Base-by-base conservation (phyloP, 1,140 invertebrate genomes). In the Trachymyrmex septentrionalis region DNA sequence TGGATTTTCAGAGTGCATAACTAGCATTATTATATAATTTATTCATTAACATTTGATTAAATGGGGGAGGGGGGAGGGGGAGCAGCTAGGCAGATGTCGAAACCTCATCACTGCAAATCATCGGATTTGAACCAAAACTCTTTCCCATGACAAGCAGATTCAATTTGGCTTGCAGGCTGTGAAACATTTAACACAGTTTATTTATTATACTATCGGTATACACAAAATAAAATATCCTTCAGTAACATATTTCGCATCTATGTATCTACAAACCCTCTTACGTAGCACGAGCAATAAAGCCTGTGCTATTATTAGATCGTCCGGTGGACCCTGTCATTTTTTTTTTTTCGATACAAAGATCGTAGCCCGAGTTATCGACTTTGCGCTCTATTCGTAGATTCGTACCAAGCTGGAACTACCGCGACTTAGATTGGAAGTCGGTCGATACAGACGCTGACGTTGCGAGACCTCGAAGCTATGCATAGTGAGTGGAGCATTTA, bases 101-200 rank as follows among this genome's bases (percentile, higher is more conserved):
- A 34, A 34, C 30, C 30, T 34, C 0, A n/a, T 30, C 44, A 38
- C 69, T 53, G 9, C 21, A 53, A 14, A 16, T 55, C 34, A 34
- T 76, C 19, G 55, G 27, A 57, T 76, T 76, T 3, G 14, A 9
- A 63, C 10, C 59, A 75, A 80, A 82, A 88, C 24, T 30, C 7
- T 69, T n/a, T 50, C 1, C 38, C 38, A 3, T 10, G 30, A 57
- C n/a, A 64, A 72, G 66, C 21, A 14, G 66, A 77, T 88, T 90
- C 90, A 88, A 88, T 92, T 91, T 91, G 75, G 86, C 12, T 87
- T 84, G 78, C 75, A 81, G 75, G 76, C 57, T 90, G 86, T 64
- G 76, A 77, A 87, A 86, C 53, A 67, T 88, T 87, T 87, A 87
- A 89, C 81, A 67, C 87, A 87, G 38, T 44, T 44, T 12, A 44